These are phyloP conservation scores for Acanthurus leucopareius DNA, from an alignment of 2,797 vertebrate genomes.

Conservation along the genomic window DNA sequence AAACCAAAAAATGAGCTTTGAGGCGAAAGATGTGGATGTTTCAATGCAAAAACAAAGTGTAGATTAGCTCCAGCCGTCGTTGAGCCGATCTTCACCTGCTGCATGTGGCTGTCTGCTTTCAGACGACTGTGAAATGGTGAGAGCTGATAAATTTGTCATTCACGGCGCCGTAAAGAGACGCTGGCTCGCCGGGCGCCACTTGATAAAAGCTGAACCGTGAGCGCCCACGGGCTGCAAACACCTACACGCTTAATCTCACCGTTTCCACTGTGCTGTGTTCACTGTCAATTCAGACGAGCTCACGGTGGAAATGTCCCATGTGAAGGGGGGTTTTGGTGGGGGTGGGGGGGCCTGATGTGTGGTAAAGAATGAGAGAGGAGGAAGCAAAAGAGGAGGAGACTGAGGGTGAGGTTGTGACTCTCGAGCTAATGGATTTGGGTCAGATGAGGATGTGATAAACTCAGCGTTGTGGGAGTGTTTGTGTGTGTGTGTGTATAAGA, in stretches of 20 bases:
- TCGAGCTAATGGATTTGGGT: conserved; percentile 60
- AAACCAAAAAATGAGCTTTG: not conserved
- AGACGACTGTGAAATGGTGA: conserved; percentile 2
- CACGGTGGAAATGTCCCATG: conserved; percentile 11
- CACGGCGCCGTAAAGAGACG: conserved; percentile 8
- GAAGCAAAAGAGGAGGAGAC: conserved; percentile 19
- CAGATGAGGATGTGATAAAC: conserved; percentile 51
- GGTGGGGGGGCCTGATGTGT: not conserved
- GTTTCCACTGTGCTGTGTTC: not conserved
- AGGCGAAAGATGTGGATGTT: not conserved
- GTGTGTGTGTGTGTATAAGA: conserved; percentile 1
- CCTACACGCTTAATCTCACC: conserved; percentile 19
- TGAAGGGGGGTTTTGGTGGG: too few species aligned
- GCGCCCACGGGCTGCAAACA: conserved; percentile 11
- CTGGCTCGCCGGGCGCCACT: conserved; percentile 9
- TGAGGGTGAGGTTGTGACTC: conserved; percentile 43
- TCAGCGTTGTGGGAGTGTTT: not conserved
- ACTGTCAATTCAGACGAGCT: conserved; percentile 13
- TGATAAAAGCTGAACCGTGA: conserved; percentile 2
- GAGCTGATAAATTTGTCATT: conserved; percentile 2
- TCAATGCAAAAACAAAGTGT: not conserved
- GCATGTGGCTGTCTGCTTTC: conserved; percentile 1
- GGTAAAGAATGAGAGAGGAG: conserved; percentile 20
- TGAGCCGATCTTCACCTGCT: conserved; percentile 6
- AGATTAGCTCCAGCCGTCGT: too few species aligned